A percentile compares a stretch with the other conserved stretches of the same genome.
Conservation (phyloP, 2,888 invertebrate genomes). For the Glaucopsyche alexis region DNA sequence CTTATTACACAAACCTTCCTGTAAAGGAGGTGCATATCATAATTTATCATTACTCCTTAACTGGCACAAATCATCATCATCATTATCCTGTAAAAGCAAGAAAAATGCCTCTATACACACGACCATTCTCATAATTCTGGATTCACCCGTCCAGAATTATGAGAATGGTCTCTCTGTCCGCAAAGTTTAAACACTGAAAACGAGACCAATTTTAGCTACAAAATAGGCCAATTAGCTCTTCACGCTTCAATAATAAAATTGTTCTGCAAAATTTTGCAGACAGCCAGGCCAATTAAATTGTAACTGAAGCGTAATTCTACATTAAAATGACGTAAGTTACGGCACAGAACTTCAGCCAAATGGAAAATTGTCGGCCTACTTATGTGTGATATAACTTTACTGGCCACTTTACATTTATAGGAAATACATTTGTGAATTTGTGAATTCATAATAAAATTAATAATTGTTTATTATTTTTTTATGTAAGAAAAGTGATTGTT, state of each 20-base stretch:
- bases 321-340: constrained; percentile 14
- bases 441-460: neutral
- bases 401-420: constrained; percentile 4
- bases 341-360: constrained; percentile 58
- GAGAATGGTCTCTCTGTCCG: no score
- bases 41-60: neutral
- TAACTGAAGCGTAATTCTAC: constrained; percentile 1
- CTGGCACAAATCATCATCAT: neutral
- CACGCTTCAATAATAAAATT: neutral
- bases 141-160: no score
- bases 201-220: no score
- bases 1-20: neutral
- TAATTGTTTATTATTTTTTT: neutral
- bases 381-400: constrained; percentile 52
- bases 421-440: neutral
- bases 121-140: no score
- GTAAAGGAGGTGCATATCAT: neutral
- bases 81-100: no score
- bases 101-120: no score
- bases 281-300: constrained; percentile 2
- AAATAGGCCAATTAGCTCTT: neutral
- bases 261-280: neutral
- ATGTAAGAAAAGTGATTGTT: neutral
- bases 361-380: constrained; percentile 53
- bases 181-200: no score